Evolutionary conservation across 2,113 vertebrate species (phyloP), one percentile per base, ranked within the genome.

Genomic region (Channa argus): DNA sequence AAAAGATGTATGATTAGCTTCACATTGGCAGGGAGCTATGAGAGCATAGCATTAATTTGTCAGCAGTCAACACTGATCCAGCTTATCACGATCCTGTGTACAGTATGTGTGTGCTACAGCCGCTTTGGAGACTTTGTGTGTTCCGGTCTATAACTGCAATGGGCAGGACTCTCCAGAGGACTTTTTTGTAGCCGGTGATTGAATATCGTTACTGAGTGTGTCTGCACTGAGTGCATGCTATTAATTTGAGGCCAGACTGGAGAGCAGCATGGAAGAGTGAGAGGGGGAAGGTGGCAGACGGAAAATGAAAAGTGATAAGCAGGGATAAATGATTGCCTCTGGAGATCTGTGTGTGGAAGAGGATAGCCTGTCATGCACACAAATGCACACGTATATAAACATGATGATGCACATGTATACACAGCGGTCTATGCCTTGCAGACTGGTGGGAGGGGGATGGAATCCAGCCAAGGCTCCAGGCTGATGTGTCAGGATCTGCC

Each of bases 221-320:
- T 77, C 68, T 65, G 71, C 71, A 71, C 81, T 82, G 83, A 91
- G 79, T 86, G 71, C 77, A 84, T 79, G 86, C 86, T 92, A 93
- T 93, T 93, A 87, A 93, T 93, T 93, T 92, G 87, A 86, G 75
- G 75, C 65, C 65, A 75, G 85, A 80, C 63, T 68, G 77, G 59
- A 86, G 75, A 82, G 82, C 60, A 68, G 34, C 46, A 58, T 58
- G 69, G 73, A 56, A 69, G 74, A 74, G 72, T 24, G 54, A 47
- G 72, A 65, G 63, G 15, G 53, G 71, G 63, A 39, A 69, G 70
- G 58, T 81, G 56, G 80, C 68, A 46, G 76, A 76, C 77, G 63
- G 70, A 60, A 77, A 89, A 90, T 87, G 70, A 90, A 85, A 84
- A 84, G 73, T 58, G 83, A 88, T 87, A 80, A 86, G 82, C 50